Evolutionary conservation across 2,113 vertebrate species (phyloP).

Genomic region (Podocnemis expansa): DNA sequence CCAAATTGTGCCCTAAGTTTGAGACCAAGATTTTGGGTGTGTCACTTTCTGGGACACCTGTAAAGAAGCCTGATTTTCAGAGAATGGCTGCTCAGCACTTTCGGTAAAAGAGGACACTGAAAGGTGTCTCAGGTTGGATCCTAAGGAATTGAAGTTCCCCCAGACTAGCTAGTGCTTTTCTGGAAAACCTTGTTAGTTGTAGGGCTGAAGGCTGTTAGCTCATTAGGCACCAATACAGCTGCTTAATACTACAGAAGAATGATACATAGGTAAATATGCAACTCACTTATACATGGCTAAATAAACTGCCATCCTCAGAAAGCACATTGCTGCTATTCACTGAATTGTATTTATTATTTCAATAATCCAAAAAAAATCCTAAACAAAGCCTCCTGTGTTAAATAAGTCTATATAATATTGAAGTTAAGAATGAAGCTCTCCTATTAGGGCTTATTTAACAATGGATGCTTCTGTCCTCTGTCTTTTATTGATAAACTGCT

Average conservation of each 20-base stretch:
- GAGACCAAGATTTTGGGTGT: background rate
- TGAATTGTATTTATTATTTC: background rate
- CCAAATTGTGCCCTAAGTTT: background rate
- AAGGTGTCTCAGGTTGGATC: background rate
- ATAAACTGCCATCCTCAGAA: background rate
- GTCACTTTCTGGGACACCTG: background rate
- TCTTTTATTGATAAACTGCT: background rate
- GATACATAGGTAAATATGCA: background rate
- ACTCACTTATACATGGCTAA: background rate
- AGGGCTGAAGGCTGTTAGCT: fast-evolving
- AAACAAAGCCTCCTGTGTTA: background rate
- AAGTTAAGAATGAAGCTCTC: background rate
- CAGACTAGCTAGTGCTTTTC: background rate
- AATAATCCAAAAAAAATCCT: background rate
- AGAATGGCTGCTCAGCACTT: background rate
- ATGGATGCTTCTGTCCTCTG: background rate
- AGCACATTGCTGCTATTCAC: background rate
- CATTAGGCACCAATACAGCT: background rate
- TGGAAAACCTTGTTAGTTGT: background rate
- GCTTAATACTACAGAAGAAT: background rate
- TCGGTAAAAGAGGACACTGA: background rate
- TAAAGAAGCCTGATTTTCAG: background rate
- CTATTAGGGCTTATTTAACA: background rate
- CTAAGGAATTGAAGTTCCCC: background rate
- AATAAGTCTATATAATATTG: background rate